These are phyloP conservation scores for Falco concolor DNA, from an alignment of 2,797 vertebrate genomes.

Conservation along the genomic window DNA sequence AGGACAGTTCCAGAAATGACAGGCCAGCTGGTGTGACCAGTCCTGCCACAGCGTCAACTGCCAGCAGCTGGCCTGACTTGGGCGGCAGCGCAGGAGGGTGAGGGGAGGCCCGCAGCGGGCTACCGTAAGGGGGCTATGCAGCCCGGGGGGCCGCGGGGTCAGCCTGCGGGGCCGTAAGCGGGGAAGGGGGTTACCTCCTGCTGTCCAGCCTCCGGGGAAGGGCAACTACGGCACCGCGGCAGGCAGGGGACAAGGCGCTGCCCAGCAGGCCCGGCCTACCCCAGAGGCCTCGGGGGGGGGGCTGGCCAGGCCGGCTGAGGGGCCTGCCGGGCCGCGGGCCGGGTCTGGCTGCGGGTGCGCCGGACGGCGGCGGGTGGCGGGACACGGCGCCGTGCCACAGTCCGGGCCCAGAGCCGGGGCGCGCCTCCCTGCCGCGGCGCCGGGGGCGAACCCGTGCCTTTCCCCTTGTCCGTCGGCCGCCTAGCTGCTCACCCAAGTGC, in stretches of 20 bases:
- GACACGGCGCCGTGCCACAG: background rate
- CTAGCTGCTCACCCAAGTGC: accelerated
- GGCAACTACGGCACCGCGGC: background rate
- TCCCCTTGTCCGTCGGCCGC: background rate
- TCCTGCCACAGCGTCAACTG: accelerated
- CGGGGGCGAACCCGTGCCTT: too few species aligned
- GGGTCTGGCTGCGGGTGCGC: too few species aligned
- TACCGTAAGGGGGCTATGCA: background rate
- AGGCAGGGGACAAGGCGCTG: too few species aligned
- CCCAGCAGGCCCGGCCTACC: background rate
- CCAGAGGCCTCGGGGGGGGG: too few species aligned
- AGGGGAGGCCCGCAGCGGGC: too few species aligned
- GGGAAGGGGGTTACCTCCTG: background rate
- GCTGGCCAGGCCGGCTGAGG: background rate
- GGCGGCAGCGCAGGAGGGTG: too few species aligned
- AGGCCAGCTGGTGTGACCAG: accelerated
- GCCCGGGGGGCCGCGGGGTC: background rate
- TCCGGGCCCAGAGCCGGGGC: background rate
- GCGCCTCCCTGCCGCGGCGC: background rate
- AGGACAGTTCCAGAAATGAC: background rate
- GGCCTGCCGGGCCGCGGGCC: background rate
- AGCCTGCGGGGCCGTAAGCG: background rate
- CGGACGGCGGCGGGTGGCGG: background rate
- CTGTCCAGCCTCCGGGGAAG: background rate
- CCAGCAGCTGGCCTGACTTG: accelerated